Conservation (phyloP, 2,888 invertebrate species). For the Hirtodrosophila cameraria region DNA sequence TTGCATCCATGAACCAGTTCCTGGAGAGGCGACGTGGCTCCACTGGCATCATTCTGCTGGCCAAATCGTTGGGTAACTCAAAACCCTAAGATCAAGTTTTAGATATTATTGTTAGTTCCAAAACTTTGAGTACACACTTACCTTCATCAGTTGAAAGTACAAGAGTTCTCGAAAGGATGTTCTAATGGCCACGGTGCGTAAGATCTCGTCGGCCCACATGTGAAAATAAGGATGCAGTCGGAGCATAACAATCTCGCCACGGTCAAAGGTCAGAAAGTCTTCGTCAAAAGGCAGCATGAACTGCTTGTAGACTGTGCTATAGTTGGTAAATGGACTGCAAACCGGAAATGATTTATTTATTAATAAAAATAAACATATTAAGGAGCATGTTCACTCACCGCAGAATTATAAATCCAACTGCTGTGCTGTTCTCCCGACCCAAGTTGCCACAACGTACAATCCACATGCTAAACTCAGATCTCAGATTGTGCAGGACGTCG, state of each 20-base stretch:
- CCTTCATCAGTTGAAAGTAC: conserved; percentile 49
- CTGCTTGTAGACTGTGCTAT: conserved; percentile 49
- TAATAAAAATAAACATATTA: background rate
- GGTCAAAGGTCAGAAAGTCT: conserved; percentile 37
- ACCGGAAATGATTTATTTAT: too few species aligned
- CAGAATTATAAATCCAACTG: conserved; percentile 74
- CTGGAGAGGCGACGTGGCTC: conserved; percentile 68
- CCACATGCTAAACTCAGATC: conserved; percentile 51
- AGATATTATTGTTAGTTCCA: background rate
- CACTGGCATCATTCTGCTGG: conserved; percentile 74
- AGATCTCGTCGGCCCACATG: conserved; percentile 68
- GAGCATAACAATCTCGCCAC: conserved; percentile 70
- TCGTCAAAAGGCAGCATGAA: conserved; percentile 44
- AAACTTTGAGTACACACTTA: conserved; percentile 21
- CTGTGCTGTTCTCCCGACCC: conserved; percentile 36
- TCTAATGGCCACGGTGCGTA: conserved; percentile 66
- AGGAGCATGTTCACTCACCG: conserved; percentile 48
- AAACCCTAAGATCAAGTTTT: conserved; percentile 18
- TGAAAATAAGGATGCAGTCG: conserved; percentile 76
- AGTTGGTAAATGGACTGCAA: conserved; percentile 39
- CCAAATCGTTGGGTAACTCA: conserved; percentile 64
- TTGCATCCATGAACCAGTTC: conserved; percentile 43
- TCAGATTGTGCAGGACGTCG: conserved; percentile 55
- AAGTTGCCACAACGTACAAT: conserved; percentile 67
- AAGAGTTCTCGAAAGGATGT: conserved; percentile 67